phyloP scores from a whole-genome alignment of 2,888 invertebrate species.

The Nebria brevicollis region DNA sequence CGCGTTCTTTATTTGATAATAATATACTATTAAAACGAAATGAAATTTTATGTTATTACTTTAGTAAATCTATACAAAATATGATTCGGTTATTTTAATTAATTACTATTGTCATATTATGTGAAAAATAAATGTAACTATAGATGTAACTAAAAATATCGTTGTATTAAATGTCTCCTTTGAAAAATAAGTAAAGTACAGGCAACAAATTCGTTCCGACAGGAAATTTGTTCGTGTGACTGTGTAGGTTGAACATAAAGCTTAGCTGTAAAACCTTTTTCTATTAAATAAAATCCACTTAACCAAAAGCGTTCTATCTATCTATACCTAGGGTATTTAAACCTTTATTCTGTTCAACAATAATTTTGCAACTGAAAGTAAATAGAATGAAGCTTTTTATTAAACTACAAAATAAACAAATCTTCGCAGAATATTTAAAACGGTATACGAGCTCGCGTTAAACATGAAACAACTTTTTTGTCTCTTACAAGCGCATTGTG shows the following conservation, averaged over 20 bases:
- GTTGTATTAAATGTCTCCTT: too few relatives aligned
- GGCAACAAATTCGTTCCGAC: too few relatives aligned
- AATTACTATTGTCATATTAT: too few relatives aligned
- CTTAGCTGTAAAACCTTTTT: conserved; percentile 19
- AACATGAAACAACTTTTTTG: neutral
- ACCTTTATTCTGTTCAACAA: neutral
- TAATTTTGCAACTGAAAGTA: neutral
- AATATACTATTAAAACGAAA: neutral
- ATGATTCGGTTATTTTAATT: too few relatives aligned
- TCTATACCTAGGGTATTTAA: neutral
- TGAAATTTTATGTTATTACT: too few relatives aligned
- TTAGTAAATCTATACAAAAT: too few relatives aligned
- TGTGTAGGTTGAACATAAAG: neutral
- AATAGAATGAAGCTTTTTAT: neutral
- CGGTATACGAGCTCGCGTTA: too few relatives aligned
- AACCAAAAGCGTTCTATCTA: neutral
- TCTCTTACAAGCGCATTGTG: neutral
- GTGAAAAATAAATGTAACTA: too few relatives aligned
- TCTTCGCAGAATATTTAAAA: too few relatives aligned
- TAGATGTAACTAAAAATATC: too few relatives aligned
- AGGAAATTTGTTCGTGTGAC: neutral
- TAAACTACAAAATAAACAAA: too few relatives aligned
- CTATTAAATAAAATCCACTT: conserved; percentile 28
- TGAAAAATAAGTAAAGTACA: too few relatives aligned
- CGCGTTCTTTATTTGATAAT: neutral